Base-by-base conservation (phyloP, 2,113 vertebrate species). In the Austrofundulus limnaeus region DNA sequence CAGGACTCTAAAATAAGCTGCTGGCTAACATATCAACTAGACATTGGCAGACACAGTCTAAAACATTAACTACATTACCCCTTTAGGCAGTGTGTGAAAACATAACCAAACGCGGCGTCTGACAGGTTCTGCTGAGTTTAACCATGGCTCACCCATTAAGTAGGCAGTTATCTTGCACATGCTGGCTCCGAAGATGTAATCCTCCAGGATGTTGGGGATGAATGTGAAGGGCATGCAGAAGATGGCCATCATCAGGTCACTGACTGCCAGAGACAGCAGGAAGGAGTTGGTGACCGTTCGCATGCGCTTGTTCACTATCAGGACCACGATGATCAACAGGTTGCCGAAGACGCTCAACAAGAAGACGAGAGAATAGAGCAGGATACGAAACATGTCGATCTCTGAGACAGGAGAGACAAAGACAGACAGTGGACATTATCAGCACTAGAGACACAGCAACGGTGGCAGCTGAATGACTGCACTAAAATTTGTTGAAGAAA, bases 151-250 rank as follows among this genome's bases (percentile, higher is more conserved):
- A 98, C 96, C 96, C 96, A 98, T 98, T 60, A 98, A 93, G 85
- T 98, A 98, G 53, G 95, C 81, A 17, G 94, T 87, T 0, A 90
- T 90, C 85, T 95, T 96, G 93, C 96, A 98, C 93, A 98, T 89
- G 24, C 90, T 87, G 0, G 90, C 92, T 12, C 96, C 96, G 7
- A 98, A 98, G 88, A 98, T 70, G 90, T 96, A 98, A 75, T 95
- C 93, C 66, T 93, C 90, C 90, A 98, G 91, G 73, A 98, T 92
- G 88, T 93, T 96, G 78, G 96, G 96, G 82, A 98, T 87, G 25
- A 98, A 94, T 2, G 94, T 98, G 90, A 98, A 98, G 64, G 96
- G 96, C 94, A 98, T 96, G 85, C 96, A 98, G 86, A 96, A 94
- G 72, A 97, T 55, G 0, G 95, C 94, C 92, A 98, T 91, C 88